A percentile compares a stretch with the other conserved stretches of the same genome.
phyloP scores from a whole-genome alignment of 2,888 invertebrate species.

The Oligia fasciuncula region DNA sequence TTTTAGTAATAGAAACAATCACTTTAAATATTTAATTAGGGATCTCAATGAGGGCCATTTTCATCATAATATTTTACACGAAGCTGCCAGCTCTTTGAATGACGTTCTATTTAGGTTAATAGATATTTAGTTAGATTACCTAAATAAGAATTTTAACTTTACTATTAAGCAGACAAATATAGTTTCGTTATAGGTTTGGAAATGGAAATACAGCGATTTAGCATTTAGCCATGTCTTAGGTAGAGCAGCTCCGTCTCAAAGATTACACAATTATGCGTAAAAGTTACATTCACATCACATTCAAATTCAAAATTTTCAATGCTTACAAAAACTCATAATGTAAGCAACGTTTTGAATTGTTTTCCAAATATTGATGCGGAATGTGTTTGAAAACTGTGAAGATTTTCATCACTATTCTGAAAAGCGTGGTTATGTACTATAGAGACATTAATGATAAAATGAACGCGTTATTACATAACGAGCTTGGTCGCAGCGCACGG shows the following conservation, averaged over 20 bases:
- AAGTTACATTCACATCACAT: no score
- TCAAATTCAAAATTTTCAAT: background rate
- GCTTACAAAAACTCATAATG: background rate
- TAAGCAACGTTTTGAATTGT: no score
- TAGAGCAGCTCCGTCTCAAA: background rate
- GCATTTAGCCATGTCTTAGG: background rate
- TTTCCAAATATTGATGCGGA: background rate
- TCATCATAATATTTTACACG: background rate
- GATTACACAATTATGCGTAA: background rate
- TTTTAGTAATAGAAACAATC: background rate
- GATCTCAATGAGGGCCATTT: background rate
- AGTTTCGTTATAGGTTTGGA: background rate
- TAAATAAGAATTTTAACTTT: background rate
- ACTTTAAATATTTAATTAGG: background rate
- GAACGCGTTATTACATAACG: constrained; percentile 78
- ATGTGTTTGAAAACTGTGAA: background rate
- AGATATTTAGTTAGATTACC: background rate
- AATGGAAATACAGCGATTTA: background rate
- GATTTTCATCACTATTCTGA: background rate
- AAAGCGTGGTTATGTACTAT: constrained; percentile 54
- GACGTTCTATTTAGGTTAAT: background rate
- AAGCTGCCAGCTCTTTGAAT: background rate
- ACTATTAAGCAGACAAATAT: background rate
- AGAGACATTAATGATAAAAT: constrained; percentile 65
- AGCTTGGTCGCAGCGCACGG: constrained; percentile 23